phyloP scores from a whole-genome alignment of 2,888 invertebrate genomes.

The Dorcus hopei region DNA sequence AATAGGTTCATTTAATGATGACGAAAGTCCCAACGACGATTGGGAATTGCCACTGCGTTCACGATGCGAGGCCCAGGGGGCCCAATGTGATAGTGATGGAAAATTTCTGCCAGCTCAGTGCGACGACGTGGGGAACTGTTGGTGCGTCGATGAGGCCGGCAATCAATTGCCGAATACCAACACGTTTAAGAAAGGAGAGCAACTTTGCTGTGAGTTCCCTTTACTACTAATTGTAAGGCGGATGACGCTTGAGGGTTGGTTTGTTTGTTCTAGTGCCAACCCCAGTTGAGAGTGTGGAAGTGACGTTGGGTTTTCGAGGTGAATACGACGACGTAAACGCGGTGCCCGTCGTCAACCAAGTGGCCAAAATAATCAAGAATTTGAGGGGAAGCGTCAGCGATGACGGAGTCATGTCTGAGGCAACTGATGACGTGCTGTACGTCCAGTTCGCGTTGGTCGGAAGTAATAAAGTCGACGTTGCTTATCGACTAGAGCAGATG shows the following conservation, averaged over 20 bases:
- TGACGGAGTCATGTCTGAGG: slow-evolving; percentile 54
- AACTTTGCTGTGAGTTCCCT: slow-evolving; percentile 54
- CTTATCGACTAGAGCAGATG: slow-evolving; percentile 76
- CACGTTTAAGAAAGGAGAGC: slow-evolving; percentile 59
- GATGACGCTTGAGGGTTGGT: too few species aligned
- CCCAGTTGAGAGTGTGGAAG: slow-evolving; percentile 70
- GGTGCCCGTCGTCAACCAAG: slow-evolving; percentile 49
- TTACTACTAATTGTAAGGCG: background rate
- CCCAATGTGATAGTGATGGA: slow-evolving; percentile 65
- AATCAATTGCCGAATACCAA: slow-evolving; percentile 63
- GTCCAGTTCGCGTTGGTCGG: slow-evolving; percentile 67
- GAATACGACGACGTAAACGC: slow-evolving; percentile 54
- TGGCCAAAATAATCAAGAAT: slow-evolving; percentile 50
- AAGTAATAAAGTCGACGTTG: slow-evolving; percentile 71
- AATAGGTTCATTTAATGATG: slow-evolving; percentile 55
- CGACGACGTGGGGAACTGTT: slow-evolving; percentile 62
- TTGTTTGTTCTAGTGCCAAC: slow-evolving; percentile 57
- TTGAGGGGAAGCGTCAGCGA: slow-evolving; percentile 48
- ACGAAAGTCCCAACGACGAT: slow-evolving; percentile 40
- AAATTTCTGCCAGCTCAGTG: slow-evolving; percentile 76
- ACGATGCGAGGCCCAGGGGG: slow-evolving; percentile 51
- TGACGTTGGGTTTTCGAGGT: slow-evolving; percentile 70
- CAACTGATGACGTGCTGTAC: slow-evolving; percentile 53
- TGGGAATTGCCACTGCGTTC: slow-evolving; percentile 38
- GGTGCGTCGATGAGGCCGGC: slow-evolving; percentile 86